Percentiles rank a stretch among this genome's conserved stretches.
These are phyloP conservation scores for Margaritifera margaritifera DNA, from an alignment of 2,888 invertebrate species.

Conservation along the genomic window DNA sequence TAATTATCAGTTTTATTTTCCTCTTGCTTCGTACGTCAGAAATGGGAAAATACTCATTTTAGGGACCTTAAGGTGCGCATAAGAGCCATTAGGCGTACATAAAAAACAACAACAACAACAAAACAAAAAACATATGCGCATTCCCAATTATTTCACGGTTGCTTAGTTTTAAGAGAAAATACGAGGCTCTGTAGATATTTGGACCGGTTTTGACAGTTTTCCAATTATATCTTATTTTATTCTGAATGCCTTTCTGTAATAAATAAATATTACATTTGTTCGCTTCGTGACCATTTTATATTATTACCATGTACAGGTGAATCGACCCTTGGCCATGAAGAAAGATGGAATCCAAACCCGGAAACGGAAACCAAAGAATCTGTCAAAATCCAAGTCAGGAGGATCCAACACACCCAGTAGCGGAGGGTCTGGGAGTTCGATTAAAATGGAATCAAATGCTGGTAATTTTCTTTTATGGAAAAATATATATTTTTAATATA, in stretches of 20 bases:
- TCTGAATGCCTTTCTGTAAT: no score
- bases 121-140: not conserved
- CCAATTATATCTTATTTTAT: no score
- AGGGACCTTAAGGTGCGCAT: no score
- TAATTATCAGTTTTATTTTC: no score
- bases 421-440: slow-evolving; percentile 4
- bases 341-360: slow-evolving; percentile 97
- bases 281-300: not conserved
- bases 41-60: no score
- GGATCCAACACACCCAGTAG: slow-evolving; percentile 28
- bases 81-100: no score
- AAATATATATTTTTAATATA: not conserved
- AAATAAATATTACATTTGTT: no score
- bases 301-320: slow-evolving; percentile 76
- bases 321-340: slow-evolving; percentile 92
- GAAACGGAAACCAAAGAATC: slow-evolving; percentile 81
- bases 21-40: no score
- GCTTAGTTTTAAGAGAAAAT: not conserved
- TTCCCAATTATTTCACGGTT: not conserved
- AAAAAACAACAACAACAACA: no score
- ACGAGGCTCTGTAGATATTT: not conserved
- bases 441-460: slow-evolving; percentile 18
- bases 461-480: slow-evolving; percentile 8
- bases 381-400: slow-evolving; percentile 44
- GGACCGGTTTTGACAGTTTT: no score